Percentiles rank a stretch among this genome's conserved stretches.
These are phyloP conservation scores for Pterocles gutturalis DNA, from an alignment of 2,113 vertebrate species.

Conservation along the genomic window DNA sequence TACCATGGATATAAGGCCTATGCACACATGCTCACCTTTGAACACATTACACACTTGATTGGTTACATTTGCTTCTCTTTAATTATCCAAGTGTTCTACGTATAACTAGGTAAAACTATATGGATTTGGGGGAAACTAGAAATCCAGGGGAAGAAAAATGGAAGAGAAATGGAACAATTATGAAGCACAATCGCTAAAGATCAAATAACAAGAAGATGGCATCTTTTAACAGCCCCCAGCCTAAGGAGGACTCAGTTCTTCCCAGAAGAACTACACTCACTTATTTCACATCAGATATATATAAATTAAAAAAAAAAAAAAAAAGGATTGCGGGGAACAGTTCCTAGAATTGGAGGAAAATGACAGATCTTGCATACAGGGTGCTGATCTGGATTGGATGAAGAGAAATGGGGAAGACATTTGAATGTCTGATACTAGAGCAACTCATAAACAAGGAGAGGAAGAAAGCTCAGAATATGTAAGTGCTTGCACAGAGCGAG, in stretches of 20 bases:
- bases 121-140: background rate
- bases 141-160: background rate
- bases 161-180: background rate
- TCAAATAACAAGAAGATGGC: background rate
- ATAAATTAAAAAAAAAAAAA: background rate
- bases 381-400: background rate
- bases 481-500: background rate
- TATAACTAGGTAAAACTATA: background rate
- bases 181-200: background rate
- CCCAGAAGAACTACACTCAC: background rate
- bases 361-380: background rate
- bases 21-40: background rate
- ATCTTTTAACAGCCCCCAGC: background rate
- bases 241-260: background rate
- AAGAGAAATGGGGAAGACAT: background rate
- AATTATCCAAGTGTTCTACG: background rate
- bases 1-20: background rate
- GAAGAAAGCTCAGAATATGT: background rate
- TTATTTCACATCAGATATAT: background rate
- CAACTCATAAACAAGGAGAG: background rate
- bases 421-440: background rate
- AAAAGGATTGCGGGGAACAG: background rate
- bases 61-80: background rate
- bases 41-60: background rate
- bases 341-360: background rate